Evolutionary conservation across 1,140 invertebrate genomes (phyloP).

Genomic region (Ceratoteleas bidentatus): DNA sequence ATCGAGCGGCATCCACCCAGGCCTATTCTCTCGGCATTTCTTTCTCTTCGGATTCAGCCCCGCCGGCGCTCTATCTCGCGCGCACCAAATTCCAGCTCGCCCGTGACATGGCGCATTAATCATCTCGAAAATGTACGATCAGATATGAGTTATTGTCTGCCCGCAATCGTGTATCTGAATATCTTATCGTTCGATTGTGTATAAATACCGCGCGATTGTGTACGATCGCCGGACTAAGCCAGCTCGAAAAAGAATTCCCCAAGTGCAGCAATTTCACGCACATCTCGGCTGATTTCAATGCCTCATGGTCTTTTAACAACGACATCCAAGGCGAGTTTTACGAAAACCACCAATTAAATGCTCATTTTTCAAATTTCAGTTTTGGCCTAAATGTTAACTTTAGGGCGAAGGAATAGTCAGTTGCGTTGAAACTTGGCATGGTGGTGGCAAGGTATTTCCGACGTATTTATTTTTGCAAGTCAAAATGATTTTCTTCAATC

Average conservation of each 20-base stretch:
- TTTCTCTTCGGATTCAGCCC: too few species aligned
- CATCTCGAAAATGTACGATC: slow-evolving; percentile 56
- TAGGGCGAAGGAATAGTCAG: too few species aligned
- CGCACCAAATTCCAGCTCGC: slow-evolving; percentile 37
- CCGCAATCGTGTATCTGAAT: slow-evolving; percentile 44
- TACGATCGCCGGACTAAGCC: slow-evolving; percentile 13
- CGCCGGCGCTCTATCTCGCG: background rate
- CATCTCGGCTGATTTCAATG: slow-evolving; percentile 8
- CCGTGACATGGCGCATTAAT: slow-evolving; percentile 50
- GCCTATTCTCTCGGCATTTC: too few species aligned
- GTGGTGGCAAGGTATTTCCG: too few species aligned
- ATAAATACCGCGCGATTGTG: slow-evolving; percentile 26
- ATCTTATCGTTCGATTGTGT: slow-evolving; percentile 54
- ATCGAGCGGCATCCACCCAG: background rate
- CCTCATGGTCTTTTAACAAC: background rate
- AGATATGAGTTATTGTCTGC: slow-evolving; percentile 54
- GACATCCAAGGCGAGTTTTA: background rate
- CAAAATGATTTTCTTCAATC: too few species aligned
- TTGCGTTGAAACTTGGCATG: too few species aligned
- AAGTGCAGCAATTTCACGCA: slow-evolving; percentile 19
- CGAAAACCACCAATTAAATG: background rate
- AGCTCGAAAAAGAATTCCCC: slow-evolving; percentile 25
- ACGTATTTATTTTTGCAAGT: too few species aligned
- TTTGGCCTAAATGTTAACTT: too few species aligned
- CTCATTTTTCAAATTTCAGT: too few species aligned